These are phyloP conservation scores for Portevinia maculata DNA, from an alignment of 2,888 invertebrate genomes.

Conservation along the genomic window DNA sequence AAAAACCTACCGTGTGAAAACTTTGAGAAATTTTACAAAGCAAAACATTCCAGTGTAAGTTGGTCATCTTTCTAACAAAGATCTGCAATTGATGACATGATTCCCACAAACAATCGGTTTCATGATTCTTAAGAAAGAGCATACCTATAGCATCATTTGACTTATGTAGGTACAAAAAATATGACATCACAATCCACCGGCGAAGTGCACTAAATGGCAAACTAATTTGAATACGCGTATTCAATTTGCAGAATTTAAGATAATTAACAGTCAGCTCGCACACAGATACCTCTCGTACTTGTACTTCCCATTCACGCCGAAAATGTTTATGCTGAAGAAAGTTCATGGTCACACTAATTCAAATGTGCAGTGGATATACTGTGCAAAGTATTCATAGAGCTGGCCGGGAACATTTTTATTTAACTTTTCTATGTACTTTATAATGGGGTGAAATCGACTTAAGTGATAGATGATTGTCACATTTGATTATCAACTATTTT, in stretches of 20 bases:
- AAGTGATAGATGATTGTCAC: too few relatives aligned
- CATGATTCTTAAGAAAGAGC: too few relatives aligned
- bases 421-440: too few relatives aligned
- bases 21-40: too few relatives aligned
- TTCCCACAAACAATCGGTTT: neutral
- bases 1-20: too few relatives aligned
- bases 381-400: neutral
- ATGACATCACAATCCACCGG: conserved; percentile 2
- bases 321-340: conserved; percentile 2
- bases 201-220: neutral
- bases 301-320: conserved; percentile 8
- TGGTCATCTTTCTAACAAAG: neutral
- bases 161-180: neutral
- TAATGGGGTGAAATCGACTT: too few relatives aligned
- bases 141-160: too few relatives aligned
- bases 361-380: neutral
- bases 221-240: neutral
- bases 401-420: too few relatives aligned
- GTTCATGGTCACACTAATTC: conserved; percentile 30
- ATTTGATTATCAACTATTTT: too few relatives aligned
- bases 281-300: neutral
- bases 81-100: neutral
- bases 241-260: conserved; percentile 36
- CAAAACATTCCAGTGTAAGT: too few relatives aligned
- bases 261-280: conserved; percentile 26